Conservation (phyloP, 2,113 vertebrate genomes). For the Oncorhynchus clarkii region DNA sequence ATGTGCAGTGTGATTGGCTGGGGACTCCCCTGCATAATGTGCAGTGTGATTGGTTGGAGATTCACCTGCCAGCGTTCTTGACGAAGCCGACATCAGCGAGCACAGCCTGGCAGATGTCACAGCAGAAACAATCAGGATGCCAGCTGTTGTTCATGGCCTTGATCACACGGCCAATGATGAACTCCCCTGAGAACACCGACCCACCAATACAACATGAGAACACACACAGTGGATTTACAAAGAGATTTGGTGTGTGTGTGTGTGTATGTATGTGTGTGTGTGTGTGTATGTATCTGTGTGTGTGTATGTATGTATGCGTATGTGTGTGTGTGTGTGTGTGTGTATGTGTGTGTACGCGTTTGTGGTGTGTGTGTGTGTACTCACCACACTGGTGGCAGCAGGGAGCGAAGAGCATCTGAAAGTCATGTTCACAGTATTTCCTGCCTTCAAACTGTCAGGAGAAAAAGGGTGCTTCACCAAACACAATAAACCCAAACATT, state of each 20-base stretch:
- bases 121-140: slow-evolving; percentile 98
- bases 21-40: not conserved
- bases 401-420: slow-evolving; percentile 98
- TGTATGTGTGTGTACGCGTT: fast-evolving
- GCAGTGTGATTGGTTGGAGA: slow-evolving; percentile 11
- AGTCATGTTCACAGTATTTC: slow-evolving; percentile 99
- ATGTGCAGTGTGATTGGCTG: no score
- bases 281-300: no score
- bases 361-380: slow-evolving; percentile 41
- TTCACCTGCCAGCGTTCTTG: slow-evolving; percentile 96
- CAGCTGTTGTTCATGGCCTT: slow-evolving; percentile 99
- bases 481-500: not conserved
- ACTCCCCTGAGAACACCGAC: slow-evolving; percentile 81
- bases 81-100: slow-evolving; percentile 97
- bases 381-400: slow-evolving; percentile 98
- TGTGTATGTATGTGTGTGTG: not conserved
- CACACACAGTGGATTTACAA: not conserved
- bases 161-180: slow-evolving; percentile 98
- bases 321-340: fast-evolving
- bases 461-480: not conserved
- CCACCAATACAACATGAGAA: slow-evolving; percentile 1
- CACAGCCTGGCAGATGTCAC: slow-evolving; percentile 90
- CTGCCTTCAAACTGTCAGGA: slow-evolving; percentile 91
- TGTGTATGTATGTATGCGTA: fast-evolving
- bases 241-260: slow-evolving; percentile 1